A percentile compares a stretch with the other conserved stretches of the same genome.
phyloP scores from a whole-genome alignment of 1,140 invertebrate genomes.

The Tenebrio molitor region DNA sequence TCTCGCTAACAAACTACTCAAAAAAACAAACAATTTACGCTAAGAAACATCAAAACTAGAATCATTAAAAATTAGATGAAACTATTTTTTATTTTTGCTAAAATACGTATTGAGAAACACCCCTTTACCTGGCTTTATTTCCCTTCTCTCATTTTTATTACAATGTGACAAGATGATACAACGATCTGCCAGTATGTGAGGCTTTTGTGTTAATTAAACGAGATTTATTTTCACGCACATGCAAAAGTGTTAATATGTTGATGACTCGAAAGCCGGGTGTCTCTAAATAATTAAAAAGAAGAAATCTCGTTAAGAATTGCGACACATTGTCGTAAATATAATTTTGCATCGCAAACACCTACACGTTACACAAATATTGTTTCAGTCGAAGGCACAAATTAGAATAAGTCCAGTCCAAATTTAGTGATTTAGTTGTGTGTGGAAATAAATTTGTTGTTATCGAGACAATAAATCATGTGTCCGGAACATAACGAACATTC shows the following conservation, averaged over 20 bases:
- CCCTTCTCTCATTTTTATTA: too few species aligned
- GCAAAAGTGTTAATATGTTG: slow-evolving; percentile 1
- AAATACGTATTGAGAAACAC: too few species aligned
- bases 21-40: too few species aligned
- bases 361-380: slow-evolving; percentile 9
- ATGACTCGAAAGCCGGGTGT: neutral
- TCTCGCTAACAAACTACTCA: too few species aligned
- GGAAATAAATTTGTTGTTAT: slow-evolving; percentile 12
- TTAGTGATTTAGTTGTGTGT: slow-evolving; percentile 7
- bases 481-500: neutral
- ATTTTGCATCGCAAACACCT: neutral
- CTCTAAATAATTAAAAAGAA: slow-evolving; percentile 15
- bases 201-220: slow-evolving; percentile 25
- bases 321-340: slow-evolving; percentile 7
- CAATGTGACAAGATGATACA: too few species aligned
- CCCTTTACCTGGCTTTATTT: too few species aligned
- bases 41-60: too few species aligned
- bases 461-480: slow-evolving; percentile 14
- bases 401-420: slow-evolving; percentile 30
- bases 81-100: too few species aligned
- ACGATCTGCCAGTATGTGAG: neutral
- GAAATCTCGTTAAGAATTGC: slow-evolving; percentile 17
- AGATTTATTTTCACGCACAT: slow-evolving; percentile 28
- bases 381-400: slow-evolving; percentile 4
- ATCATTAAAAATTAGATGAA: too few species aligned